Conservation (phyloP, 2,797 vertebrate genomes). For the Eulemur rubriventer region DNA sequence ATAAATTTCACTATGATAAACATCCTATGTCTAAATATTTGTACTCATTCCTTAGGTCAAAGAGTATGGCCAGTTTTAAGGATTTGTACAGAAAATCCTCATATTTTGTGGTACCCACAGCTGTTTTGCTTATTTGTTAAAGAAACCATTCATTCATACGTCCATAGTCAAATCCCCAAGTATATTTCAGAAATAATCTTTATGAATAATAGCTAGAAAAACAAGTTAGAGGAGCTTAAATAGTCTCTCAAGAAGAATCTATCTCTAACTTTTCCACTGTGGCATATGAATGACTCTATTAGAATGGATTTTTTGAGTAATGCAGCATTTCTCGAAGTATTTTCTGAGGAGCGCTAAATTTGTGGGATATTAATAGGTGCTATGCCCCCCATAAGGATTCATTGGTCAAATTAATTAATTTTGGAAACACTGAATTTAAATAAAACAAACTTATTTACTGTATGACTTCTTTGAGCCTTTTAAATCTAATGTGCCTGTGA, state of each 20-base stretch:
- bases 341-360: not conserved
- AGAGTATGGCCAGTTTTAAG: not conserved
- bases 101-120: not conserved
- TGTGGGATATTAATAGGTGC: not conserved
- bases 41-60: not conserved
- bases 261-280: not conserved
- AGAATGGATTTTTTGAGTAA: not conserved
- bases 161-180: not conserved
- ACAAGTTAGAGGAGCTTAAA: not conserved
- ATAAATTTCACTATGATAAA: not conserved
- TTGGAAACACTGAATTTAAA: slow-evolving; percentile 1
- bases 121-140: not conserved
- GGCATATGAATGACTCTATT: not conserved
- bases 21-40: not conserved
- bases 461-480: not conserved
- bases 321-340: not conserved
- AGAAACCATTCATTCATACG: not conserved
- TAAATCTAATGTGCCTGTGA: not conserved
- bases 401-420: slow-evolving; percentile 8
- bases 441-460: not conserved
- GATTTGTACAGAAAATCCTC: not conserved
- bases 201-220: slow-evolving; percentile 12
- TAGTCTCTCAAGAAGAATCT: not conserved
- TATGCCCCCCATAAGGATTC: not conserved
- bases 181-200: slow-evolving; percentile 35